Evolutionary conservation across 2,113 vertebrate species (phyloP), one percentile per base, ranked within the genome.

Genomic region (Crotalus tigris): DNA sequence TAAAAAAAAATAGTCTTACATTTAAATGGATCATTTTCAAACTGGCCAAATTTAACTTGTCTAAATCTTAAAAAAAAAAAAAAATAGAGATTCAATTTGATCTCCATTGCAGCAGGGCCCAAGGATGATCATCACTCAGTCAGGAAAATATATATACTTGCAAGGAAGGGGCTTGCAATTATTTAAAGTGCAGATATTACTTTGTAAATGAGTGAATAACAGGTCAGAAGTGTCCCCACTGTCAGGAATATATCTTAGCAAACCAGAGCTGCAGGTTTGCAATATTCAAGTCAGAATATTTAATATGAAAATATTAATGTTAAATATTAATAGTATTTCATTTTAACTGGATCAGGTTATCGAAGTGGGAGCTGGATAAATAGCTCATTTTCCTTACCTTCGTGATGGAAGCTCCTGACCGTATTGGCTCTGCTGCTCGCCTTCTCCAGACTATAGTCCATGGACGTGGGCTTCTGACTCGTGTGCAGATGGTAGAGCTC

Each of bases 361-460:
- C 29, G 2, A 24, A 11, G 23, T 17, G 46, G 39, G 21, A 91
- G 26, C 33, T 24, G 2, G 13, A 26, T 69, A 75, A 57, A 44
- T 39, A 33, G 23, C 10, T 8, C 1, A 8, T 39, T 7, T 86
- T 75, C 21, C 2, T 88, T 98, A 99, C 99, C 99, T 99, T 99
- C 99, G 93, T 99, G 99, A 97, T 99, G 99, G 98, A 99, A 99
- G 97, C 99, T 99, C 98, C 99, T 98, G 96, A 99, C 99, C 24
- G 99, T 99, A 97, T 99, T 99, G 96, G 99, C 99, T 90, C 97
- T 98, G 98, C 99, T 99, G 96, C 98, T 98, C 39, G 99, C 98
- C 94, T 98, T 97, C 96, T 99, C 99, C 95, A 98, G 97, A 94
- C 98, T 98, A 90, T 95, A 98, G 95, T 98, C 98, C 94, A 98